Evolutionary conservation across 2,797 vertebrate species (phyloP), one percentile per base, ranked within the genome.

Genomic region (Rhinella marina): DNA sequence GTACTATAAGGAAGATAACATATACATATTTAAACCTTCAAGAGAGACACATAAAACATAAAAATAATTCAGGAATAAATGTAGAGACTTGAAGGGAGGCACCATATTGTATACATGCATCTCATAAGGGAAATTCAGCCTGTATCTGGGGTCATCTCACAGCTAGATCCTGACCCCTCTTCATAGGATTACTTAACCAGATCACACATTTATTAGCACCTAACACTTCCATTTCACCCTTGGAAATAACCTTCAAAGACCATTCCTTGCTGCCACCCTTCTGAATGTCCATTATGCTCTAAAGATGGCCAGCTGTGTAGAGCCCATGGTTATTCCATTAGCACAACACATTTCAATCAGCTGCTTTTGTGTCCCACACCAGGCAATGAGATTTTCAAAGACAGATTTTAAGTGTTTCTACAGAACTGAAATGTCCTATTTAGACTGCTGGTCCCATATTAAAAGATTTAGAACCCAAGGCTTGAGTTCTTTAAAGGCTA

Each of bases 271-370:
- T 23, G 9, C 12, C 61, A 48, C 59, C 23, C 62, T 50, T 70
- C n/a, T 41, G 56, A 70, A 23, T 29, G 50, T 59, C 68, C 54
- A 57, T 52, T 48, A 62, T 83, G 73, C 21, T 50, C 73, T 72
- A 13, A 32, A 62, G 62, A 41, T 32, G 32, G 59, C 85, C 85
- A 86, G 81, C 88, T 89, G 88, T 86, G 84, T 48, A 73, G 13
- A 77, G 70, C 59, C 85, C 59, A 72, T 83, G 77, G 25, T 82
- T 59, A 64, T 50, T 57, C 80, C 17, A 68, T 82, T 86, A 75
- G 32, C 80, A 84, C 82, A 68, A 81, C 56, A 79, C 32, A 72
- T 66, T 54, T 52, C 81, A 79, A 13, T 66, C 84, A 89, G 72
- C 72, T 72, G 62, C 68, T 48, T 57, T 50, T 48, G 66, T 41